Evolutionary conservation across 2,888 invertebrate genomes (phyloP).

Genomic region (Corbicula japonica): DNA sequence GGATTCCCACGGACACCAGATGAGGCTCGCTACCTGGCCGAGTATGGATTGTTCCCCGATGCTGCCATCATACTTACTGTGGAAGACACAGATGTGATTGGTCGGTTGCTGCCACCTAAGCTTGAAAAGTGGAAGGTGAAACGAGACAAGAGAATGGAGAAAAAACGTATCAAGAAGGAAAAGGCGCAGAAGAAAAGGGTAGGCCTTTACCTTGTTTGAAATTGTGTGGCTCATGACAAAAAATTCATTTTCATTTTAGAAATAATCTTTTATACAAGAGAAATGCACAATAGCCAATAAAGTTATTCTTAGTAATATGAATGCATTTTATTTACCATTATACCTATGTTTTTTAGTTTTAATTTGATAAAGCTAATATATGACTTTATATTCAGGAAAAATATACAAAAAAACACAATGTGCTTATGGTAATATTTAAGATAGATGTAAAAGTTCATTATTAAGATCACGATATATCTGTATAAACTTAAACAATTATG

Average conservation of each 20-base stretch:
- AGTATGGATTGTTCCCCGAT: constrained; percentile 85
- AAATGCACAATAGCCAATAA: too few relatives aligned
- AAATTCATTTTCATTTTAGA: background rate
- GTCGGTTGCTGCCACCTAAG: constrained; percentile 85
- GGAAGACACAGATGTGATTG: constrained; percentile 84
- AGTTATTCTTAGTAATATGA: too few relatives aligned
- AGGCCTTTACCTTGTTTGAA: constrained; percentile 25
- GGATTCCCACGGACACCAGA: constrained; percentile 86
- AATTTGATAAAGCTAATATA: constrained; percentile 1
- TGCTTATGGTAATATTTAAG: constrained; percentile 24
- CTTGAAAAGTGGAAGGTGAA: constrained; percentile 84
- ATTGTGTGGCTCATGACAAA: background rate
- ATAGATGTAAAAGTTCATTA: background rate
- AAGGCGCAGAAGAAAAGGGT: constrained; percentile 85
- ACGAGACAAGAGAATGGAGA: constrained; percentile 81
- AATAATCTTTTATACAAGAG: too few relatives aligned
- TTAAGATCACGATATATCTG: too few relatives aligned
- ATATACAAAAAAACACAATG: constrained; percentile 30
- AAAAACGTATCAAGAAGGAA: constrained; percentile 81
- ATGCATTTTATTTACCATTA: too few relatives aligned
- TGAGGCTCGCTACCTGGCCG: constrained; percentile 83
- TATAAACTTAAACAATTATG: too few relatives aligned
- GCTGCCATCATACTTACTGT: constrained; percentile 83
- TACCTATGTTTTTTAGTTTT: too few relatives aligned
- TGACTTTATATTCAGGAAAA: constrained; percentile 12